A percentile compares a stretch with the other conserved stretches of the same genome.
These are phyloP conservation scores for Heliconius sara DNA, from an alignment of 2,888 invertebrate species.

Conservation along the genomic window DNA sequence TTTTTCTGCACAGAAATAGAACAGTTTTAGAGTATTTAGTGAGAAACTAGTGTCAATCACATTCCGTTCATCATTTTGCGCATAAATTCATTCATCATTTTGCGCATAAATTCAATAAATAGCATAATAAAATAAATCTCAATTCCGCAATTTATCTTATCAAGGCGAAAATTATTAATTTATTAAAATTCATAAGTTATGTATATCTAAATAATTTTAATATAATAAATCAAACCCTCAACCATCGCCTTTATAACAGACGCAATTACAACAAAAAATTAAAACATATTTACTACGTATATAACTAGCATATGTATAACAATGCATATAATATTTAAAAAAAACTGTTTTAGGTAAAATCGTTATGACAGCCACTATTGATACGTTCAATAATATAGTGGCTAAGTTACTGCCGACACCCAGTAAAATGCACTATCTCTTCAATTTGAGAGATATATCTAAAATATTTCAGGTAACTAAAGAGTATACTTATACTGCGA, in stretches of 20 bases:
- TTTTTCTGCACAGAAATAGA: too few species aligned
- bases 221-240: too few species aligned
- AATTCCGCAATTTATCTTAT: too few species aligned
- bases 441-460: constrained; percentile 94
- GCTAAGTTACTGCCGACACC: constrained; percentile 93
- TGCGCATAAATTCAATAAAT: not conserved
- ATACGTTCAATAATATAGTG: constrained; percentile 89
- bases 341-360: constrained; percentile 76
- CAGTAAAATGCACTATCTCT: constrained; percentile 94
- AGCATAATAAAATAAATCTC: too few species aligned
- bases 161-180: too few species aligned
- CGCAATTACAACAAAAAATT: too few species aligned
- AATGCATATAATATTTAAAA: not conserved
- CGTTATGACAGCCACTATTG: constrained; percentile 89
- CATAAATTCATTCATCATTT: not conserved
- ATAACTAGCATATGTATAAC: too few species aligned
- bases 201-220: too few species aligned
- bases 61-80: not conserved
- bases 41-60: too few species aligned
- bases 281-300: too few species aligned
- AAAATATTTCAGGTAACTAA: constrained; percentile 86
- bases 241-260: too few species aligned
- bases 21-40: not conserved
- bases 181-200: too few species aligned
- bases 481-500: not conserved